phyloP scores from a whole-genome alignment of 2,113 vertebrate genomes.

The Ceyx margarethae region DNA sequence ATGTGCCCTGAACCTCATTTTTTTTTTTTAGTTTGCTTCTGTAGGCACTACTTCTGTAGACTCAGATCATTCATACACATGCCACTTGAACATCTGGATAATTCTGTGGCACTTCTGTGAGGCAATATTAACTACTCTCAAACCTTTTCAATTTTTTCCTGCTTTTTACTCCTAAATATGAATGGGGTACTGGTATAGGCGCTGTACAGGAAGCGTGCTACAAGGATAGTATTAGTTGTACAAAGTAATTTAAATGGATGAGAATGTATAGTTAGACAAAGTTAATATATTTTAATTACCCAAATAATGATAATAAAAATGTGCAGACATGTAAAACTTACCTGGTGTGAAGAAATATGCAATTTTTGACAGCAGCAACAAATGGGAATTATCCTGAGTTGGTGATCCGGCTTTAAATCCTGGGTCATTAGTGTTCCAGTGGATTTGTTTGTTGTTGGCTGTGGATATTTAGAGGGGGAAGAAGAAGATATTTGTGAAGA shows the following conservation, averaged over 20 bases:
- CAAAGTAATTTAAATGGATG: neutral
- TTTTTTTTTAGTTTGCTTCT: neutral
- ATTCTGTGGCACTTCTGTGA: neutral
- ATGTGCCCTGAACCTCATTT: neutral
- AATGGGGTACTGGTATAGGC: neutral
- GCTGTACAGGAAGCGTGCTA: neutral
- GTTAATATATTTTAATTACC: neutral
- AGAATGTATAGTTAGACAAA: neutral
- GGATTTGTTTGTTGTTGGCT: neutral
- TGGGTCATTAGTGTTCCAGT: neutral
- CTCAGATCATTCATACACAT: neutral
- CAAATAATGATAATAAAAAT: neutral
- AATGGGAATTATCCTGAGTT: neutral
- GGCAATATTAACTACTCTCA: neutral
- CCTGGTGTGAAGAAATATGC: neutral
- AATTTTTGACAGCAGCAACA: neutral
- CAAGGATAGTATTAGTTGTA: fast-evolving
- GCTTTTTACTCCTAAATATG: neutral
- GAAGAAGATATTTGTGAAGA: neutral
- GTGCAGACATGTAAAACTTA: neutral
- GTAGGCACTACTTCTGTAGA: neutral
- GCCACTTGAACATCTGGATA: neutral
- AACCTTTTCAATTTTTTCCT: neutral
- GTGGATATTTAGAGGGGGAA: neutral
- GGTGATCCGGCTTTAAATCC: neutral